Evolutionary conservation across 2,888 invertebrate genomes (phyloP), one percentile per base, ranked within the genome.

Genomic region (Netelia melanura): DNA sequence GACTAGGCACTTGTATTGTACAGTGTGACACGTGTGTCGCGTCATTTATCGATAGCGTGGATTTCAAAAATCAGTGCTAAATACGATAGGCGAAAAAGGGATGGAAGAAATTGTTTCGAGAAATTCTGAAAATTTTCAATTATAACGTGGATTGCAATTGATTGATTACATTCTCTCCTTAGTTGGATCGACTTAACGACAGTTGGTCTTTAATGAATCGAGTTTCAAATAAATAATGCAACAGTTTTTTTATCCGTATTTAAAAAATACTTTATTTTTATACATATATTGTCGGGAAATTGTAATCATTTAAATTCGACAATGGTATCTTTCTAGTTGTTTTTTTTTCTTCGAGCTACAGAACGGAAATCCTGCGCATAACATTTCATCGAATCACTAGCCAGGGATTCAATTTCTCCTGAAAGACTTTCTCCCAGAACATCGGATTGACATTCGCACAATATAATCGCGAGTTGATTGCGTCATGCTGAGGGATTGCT

Each of bases 401-500:
- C 30, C 30, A 30, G 30, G 30, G 30, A 62, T 75, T 75, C 38
- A 43, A 48, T 52, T 44, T 75, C 23, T 75, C 58, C 10, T 17
- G 30, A 75, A 75, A 58, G 65, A 48, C 43, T 61, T 76, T 65
- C 23, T 58, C 81, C 56, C 48, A 30, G 58, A 48, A 64, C 48
- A 64, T 61, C 74, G 43, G 67, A 61, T 56, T 84, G 67, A 56
- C 68, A 21, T 77, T n/a, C 71, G 74, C 74, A 76, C 67, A 65
- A 74, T 81, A 58, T 75, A 82, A 80, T 68, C 52, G 48, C 56
- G 52, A 65, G 48, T 38, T 64, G 23, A 14, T 86, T 92, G 88
- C 90, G 89, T 91, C 90, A 91, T 90, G 87, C 86, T 83, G 76
- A 68, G 68, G 44, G 30, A 10, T 9, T 54, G 56, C 25, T 58